Base-by-base conservation (phyloP, 2,113 vertebrate genomes). In the Aptenodytes forsteri region DNA sequence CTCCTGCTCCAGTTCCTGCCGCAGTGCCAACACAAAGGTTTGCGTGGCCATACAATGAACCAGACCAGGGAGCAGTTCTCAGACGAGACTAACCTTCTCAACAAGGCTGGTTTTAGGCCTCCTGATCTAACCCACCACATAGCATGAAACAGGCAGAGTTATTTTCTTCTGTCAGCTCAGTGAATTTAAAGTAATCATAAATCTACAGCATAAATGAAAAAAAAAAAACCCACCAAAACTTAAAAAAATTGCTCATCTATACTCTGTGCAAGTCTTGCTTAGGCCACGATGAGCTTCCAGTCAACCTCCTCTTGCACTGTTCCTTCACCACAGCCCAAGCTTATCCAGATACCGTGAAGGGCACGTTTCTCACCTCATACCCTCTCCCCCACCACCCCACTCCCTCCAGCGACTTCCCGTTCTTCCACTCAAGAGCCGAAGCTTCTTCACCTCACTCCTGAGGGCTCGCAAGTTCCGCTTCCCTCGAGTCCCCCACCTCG, bases 1-100 rank as follows among this genome's bases (percentile, higher is more conserved):
- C 16, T n/a, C 16, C 5, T 7, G 59, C 55, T 21, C 19, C 1
- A 1, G 27, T 6, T 58, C 23, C 50, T 15, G 46, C 59, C 2
- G 0, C 0, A 40, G 25, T 1, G 27, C 69, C 64, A 30, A 10
- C 38, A 21, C 25, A 11, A 38, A 16, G 16, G 49, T 20, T 13
- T 6, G 49, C 3, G 1, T 0, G 59, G 50, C 79, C 30, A 3
- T 3, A 16, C 0, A 2, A 32, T 1, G 22, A 77, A n/a, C 27
- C 38, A 18, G 34, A 8, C 13, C 52, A 34, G 36, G 40, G 50
- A 61, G 26, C 59, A 20, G 34, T 22, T 46, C 55, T 15, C 54
- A 6, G 34, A 6, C 0, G 27, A 56, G 30, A 34, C 21, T 22
- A 34, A 21, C n/a, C 32, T 49, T 13, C 70, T 29, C 25, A 11